phyloP scores from a whole-genome alignment of 2,888 invertebrate species.

The Abrostola triplasia region DNA sequence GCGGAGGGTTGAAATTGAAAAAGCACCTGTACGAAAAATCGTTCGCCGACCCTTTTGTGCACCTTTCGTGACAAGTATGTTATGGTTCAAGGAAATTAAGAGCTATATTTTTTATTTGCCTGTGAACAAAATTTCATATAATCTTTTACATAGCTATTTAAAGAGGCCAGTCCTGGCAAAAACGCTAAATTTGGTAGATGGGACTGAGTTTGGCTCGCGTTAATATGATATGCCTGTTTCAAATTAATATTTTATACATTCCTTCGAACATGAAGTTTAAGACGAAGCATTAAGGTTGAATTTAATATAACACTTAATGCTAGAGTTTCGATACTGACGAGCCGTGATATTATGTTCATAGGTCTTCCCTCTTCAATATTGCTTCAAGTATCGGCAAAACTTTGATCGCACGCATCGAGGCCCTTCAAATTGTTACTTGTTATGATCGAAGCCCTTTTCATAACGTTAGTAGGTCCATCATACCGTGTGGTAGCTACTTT shows the following conservation, averaged over 20 bases:
- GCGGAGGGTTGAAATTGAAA: slow-evolving; percentile 58
- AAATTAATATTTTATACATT: too few relatives aligned
- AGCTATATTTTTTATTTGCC: not conserved
- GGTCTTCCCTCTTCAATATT: slow-evolving; percentile 21
- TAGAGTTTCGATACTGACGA: too few relatives aligned
- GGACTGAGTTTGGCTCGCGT: too few relatives aligned
- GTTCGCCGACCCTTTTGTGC: slow-evolving; percentile 47
- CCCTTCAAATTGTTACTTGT: slow-evolving; percentile 42
- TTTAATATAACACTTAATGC: too few relatives aligned
- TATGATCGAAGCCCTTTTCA: slow-evolving; percentile 28
- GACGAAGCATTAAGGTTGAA: too few relatives aligned
- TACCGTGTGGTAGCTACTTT: slow-evolving; percentile 23
- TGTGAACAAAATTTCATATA: not conserved
- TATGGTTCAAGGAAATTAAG: not conserved
- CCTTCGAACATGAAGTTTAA: too few relatives aligned
- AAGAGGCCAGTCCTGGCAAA: not conserved
- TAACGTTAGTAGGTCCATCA: slow-evolving; percentile 30
- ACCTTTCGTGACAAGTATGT: slow-evolving; percentile 17
- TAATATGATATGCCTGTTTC: too few relatives aligned
- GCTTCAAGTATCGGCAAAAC: slow-evolving; percentile 44
- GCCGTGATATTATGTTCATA: not conserved
- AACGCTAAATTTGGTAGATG: not conserved
- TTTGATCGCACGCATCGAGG: slow-evolving; percentile 43
- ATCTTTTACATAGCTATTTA: not conserved
- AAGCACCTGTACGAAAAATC: slow-evolving; percentile 58